Evolutionary conservation across 1,140 invertebrate genomes (phyloP).

Genomic region (Coelopa frigida): DNA sequence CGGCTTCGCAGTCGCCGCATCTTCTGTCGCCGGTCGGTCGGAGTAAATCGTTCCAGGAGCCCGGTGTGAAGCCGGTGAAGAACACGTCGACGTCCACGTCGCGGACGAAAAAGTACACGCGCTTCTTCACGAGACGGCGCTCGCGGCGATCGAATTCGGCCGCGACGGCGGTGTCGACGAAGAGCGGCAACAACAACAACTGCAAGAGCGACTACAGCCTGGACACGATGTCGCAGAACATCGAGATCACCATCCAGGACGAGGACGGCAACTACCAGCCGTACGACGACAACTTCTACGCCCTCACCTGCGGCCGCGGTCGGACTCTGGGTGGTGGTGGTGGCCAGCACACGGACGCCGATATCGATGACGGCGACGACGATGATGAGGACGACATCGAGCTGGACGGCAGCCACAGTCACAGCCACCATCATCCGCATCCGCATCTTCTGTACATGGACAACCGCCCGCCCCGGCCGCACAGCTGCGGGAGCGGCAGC

Average conservation of each 20-base stretch:
- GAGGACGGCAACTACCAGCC: constrained; percentile 38
- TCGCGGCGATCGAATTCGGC: constrained; percentile 24
- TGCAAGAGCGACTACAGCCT: constrained; percentile 36
- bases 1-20: background rate
- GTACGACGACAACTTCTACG: constrained; percentile 39
- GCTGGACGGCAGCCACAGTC: too few relatives aligned
- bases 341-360: constrained; percentile 9
- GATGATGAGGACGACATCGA: constrained; percentile 22
- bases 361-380: constrained; percentile 29
- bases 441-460: constrained; percentile 23
- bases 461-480: constrained; percentile 19
- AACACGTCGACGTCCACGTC: constrained; percentile 14
- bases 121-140: constrained; percentile 32
- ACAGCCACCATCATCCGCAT: background rate
- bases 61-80: constrained; percentile 19
- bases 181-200: constrained; percentile 2
- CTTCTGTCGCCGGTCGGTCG: constrained; percentile 33
- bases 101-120: constrained; percentile 32
- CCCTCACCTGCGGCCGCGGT: constrained; percentile 16
- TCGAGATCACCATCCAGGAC: constrained; percentile 43
- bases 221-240: constrained; percentile 37
- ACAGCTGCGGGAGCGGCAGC: background rate
- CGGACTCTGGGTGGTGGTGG: background rate
- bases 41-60: constrained; percentile 43
- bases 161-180: constrained; percentile 8